Evolutionary conservation across 1,140 invertebrate genomes (phyloP), one percentile per base, ranked within the genome.

Genomic region (Berghia stephanieae): DNA sequence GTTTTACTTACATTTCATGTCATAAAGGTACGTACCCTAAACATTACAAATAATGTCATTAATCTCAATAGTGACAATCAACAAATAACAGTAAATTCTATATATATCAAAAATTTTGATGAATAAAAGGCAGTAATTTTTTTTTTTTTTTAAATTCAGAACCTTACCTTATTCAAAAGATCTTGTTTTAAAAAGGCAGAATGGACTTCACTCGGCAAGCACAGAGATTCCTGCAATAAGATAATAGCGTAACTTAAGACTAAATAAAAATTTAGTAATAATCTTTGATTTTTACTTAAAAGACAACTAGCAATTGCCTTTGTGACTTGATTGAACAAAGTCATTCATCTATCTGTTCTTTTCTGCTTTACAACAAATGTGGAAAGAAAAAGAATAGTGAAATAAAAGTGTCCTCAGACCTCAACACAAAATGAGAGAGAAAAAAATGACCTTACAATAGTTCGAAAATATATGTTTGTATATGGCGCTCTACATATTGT

Each of bases 101-200:
- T 8, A 60, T n/a, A 24, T 27, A 60, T 8, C 8, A 24, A 8
- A 13, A 6, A 60, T 6, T 6, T n/a, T 60, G 24, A 13, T 68
- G 5, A 10, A 31, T 34, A 10, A 34, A 34, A 38, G 13, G 40
- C 36, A 16, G 31, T 18, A 16, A 34, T 57, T 43, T 75, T 63
- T 57, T 75, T 75, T 44, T 42, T 75, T 42, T 46, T 34, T 63
- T 40, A 44, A 43, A 3, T 44, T 57, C 27, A 34, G 13, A 6
- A 27, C 4, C 70, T 60, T 75, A 75, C 72, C 72, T 75, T 60
- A 1, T 52, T 24, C 27, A 75, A 63, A 75, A 75, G 16, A 44
- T 63, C 42, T 27, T 75, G 42, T 44, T 75, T 57, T 27, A 63
- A 8, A 63, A 75, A 75, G 4, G 55, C 6, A 38, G 72, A 63